phyloP scores from a whole-genome alignment of 2,888 invertebrate species.

The Idaea dimidiata region DNA sequence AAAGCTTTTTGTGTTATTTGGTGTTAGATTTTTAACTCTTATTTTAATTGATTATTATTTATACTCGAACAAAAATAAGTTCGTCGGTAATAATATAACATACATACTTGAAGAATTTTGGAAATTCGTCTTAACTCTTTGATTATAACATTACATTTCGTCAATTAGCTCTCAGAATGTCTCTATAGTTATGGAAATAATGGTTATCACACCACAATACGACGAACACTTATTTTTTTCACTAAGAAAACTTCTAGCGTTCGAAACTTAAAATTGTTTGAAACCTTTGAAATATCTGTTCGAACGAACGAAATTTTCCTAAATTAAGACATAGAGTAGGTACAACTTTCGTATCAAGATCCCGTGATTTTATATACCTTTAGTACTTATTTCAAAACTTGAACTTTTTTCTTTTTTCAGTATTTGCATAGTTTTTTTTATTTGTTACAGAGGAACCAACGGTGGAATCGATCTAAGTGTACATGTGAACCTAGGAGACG shows the following conservation, averaged over 20 bases:
- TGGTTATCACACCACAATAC: background rate
- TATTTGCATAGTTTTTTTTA: slow-evolving; percentile 31
- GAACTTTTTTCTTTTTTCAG: slow-evolving; percentile 3
- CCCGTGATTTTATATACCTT: slow-evolving; percentile 1
- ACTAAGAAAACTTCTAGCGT: no score
- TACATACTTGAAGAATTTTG: background rate
- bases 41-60: slow-evolving; percentile 1
- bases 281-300: no score
- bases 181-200: no score
- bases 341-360: no score
- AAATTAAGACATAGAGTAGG: no score
- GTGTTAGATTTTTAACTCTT: slow-evolving; percentile 5
- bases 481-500: slow-evolving; percentile 53
- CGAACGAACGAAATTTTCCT: no score
- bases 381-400: background rate
- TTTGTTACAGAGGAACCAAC: slow-evolving; percentile 71
- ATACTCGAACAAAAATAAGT: background rate
- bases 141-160: no score
- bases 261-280: no score
- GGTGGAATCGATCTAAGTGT: slow-evolving; percentile 75
- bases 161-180: no score
- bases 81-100: background rate
- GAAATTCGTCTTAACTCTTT: no score
- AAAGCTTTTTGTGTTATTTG: slow-evolving; percentile 37
- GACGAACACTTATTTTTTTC: background rate